Percentiles rank a stretch among this genome's conserved stretches.
phyloP scores from a whole-genome alignment of 2,888 invertebrate genomes.

The Cataglyphis albicans region DNA sequence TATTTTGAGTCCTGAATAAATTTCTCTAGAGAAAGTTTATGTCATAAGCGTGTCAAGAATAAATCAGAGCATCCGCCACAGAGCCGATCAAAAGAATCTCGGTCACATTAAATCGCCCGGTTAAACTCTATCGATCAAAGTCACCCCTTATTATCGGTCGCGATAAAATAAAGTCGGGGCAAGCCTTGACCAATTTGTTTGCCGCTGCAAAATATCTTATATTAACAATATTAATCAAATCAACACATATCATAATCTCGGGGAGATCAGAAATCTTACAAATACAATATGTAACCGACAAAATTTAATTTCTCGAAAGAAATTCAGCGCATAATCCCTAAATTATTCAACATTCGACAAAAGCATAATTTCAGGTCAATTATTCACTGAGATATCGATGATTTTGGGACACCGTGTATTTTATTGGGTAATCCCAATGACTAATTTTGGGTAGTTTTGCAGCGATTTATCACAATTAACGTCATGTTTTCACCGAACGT shows the following conservation, averaged over 20 bases:
- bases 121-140: slow-evolving; percentile 40
- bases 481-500: background rate
- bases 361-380: background rate
- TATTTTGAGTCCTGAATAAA: background rate
- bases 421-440: slow-evolving; percentile 5
- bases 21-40: slow-evolving; percentile 1
- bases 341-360: background rate
- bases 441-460: slow-evolving; percentile 14
- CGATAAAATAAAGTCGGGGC: background rate
- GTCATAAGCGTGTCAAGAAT: slow-evolving; percentile 12
- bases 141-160: slow-evolving; percentile 20
- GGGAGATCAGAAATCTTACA: background rate
- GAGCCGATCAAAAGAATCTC: slow-evolving; percentile 32
- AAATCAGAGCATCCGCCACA: slow-evolving; percentile 18
- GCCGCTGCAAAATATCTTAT: background rate
- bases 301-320: background rate
- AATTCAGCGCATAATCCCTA: background rate
- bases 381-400: background rate
- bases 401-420: background rate
- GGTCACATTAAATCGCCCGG: slow-evolving; percentile 45
- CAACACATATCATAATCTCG: background rate
- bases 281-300: background rate
- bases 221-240: slow-evolving; percentile 16
- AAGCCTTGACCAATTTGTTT: slow-evolving; percentile 40
- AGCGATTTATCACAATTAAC: slow-evolving; percentile 36